These are phyloP conservation scores for Nemapogon koenigi DNA, from an alignment of 2,888 invertebrate species.

Conservation along the genomic window DNA sequence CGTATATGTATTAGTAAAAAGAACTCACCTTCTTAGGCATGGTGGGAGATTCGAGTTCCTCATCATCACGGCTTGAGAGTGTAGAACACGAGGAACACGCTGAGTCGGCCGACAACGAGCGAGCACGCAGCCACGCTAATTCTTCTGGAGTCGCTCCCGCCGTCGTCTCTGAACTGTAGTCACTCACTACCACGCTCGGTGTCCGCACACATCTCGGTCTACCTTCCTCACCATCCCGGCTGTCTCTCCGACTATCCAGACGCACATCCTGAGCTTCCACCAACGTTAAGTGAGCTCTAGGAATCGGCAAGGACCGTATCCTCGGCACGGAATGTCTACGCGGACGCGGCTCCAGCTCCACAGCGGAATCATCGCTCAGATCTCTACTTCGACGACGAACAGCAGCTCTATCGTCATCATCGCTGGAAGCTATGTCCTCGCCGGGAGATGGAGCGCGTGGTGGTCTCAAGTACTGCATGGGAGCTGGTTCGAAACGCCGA, in stretches of 20 bases:
- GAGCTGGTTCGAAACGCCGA: slow-evolving; percentile 44
- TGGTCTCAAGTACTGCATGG: slow-evolving; percentile 54
- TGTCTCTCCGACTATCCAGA: slow-evolving; percentile 54
- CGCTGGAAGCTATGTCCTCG: slow-evolving; percentile 53
- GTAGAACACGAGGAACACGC: slow-evolving; percentile 80
- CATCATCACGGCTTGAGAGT: slow-evolving; percentile 74
- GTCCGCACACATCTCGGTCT: slow-evolving; percentile 73
- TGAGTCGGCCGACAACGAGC: slow-evolving; percentile 69
- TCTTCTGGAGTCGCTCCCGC: slow-evolving; percentile 54
- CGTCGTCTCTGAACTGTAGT: slow-evolving; percentile 76
- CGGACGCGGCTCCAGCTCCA: slow-evolving; percentile 55
- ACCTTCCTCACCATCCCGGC: slow-evolving; percentile 53
- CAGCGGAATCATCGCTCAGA: slow-evolving; percentile 61
- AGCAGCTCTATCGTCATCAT: slow-evolving; percentile 55
- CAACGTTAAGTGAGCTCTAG: slow-evolving; percentile 43
- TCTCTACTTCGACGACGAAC: slow-evolving; percentile 52
- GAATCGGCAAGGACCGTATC: slow-evolving; percentile 40
- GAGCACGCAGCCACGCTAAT: slow-evolving; percentile 48
- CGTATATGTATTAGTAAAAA: not conserved
- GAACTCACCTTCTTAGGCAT: slow-evolving; percentile 57
- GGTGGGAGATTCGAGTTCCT: slow-evolving; percentile 41
- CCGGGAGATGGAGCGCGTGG: slow-evolving; percentile 45
- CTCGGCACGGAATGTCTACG: slow-evolving; percentile 49
- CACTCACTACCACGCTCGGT: slow-evolving; percentile 87
- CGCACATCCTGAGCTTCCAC: slow-evolving; percentile 65